These are phyloP conservation scores for Heliothis subflexa DNA, from an alignment of 1,140 invertebrate genomes.

Conservation along the genomic window DNA sequence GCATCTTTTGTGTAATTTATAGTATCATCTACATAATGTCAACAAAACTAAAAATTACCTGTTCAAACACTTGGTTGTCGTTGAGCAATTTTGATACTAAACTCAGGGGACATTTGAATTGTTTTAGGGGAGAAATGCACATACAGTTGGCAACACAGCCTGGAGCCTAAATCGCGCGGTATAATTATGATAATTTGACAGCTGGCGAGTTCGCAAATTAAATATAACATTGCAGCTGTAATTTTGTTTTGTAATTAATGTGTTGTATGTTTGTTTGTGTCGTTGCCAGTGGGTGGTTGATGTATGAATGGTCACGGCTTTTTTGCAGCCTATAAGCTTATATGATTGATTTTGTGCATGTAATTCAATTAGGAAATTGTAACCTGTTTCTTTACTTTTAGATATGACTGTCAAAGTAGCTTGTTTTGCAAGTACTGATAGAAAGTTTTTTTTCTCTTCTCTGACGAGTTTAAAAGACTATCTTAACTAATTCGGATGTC, in stretches of 20 bases:
- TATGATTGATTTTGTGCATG: background rate
- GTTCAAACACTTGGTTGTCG: too few species aligned
- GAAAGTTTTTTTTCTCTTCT: too few species aligned
- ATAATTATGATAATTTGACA: slow-evolving; percentile 46
- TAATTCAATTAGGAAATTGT: background rate
- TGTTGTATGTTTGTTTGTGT: slow-evolving; percentile 35
- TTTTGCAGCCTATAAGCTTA: background rate
- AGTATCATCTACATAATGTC: too few species aligned
- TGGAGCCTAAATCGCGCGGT: slow-evolving; percentile 7
- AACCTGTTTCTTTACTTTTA: background rate
- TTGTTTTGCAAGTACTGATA: background rate
- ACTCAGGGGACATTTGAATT: too few species aligned
- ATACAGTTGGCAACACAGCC: background rate
- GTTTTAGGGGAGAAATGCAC: background rate
- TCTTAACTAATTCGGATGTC: too few species aligned
- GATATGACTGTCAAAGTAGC: background rate
- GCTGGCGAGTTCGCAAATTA: slow-evolving; percentile 34
- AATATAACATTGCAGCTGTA: slow-evolving; percentile 26
- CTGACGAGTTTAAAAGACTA: too few species aligned
- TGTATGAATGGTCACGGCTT: slow-evolving; percentile 15
- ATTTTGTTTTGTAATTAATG: slow-evolving; percentile 21
- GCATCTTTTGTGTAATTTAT: too few species aligned
- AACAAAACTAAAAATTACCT: too few species aligned
- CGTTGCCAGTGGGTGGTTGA: slow-evolving; percentile 9
- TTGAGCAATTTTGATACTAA: too few species aligned